Base-by-base conservation (phyloP, 1,140 invertebrate genomes). In the Orchestia grillus region DNA sequence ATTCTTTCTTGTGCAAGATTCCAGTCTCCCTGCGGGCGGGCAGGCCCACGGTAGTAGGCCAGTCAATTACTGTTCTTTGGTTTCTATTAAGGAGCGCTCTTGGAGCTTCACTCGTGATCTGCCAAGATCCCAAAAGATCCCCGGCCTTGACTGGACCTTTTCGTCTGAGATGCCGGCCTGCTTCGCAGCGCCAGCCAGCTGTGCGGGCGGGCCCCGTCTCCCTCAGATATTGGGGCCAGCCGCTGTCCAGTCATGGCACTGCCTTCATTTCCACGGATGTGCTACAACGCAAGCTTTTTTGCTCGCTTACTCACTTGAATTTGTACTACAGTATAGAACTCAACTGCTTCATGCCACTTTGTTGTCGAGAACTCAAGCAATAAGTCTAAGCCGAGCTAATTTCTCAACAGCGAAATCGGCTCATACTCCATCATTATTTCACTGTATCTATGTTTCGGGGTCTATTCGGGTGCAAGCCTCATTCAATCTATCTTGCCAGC, bases 51-150 rank as follows among this genome's bases (percentile, higher is more conserved):
- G 28, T 77, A 91, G 88, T 42, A 44, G 41, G 92, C 92, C 44
- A 44, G 92, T 94, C 92, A 94, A 94, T 94, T 94, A 94, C 92
- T 94, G 92, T 19, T 94, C 92, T 94, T 94, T 94, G 92, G 44
- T 94, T 94, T 94, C 92, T 94, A 94, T 94, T 94, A 94, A 94
- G 92, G 92, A 94, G 44, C 92, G 43, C 92, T 45, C 43, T 47
- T 44, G 44, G 43, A 44, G 92, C 92, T 94, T 94, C 92, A n/a
- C 44, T 94, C 92, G 43, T 94, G 92, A 94, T 94, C 92, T 94
- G 92, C 92, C 44, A 40, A 44, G 44, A 94, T 94, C 92, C 92
- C 40, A 45, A n/a, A 44, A 47, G 92, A 94, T 94, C 92, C 11
- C 36, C 11, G 16, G 92, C 44, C 92, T 94, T 45, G 44, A 47